phyloP scores from a whole-genome alignment of 2,113 vertebrate genomes.

The Diglossa brunneiventris region DNA sequence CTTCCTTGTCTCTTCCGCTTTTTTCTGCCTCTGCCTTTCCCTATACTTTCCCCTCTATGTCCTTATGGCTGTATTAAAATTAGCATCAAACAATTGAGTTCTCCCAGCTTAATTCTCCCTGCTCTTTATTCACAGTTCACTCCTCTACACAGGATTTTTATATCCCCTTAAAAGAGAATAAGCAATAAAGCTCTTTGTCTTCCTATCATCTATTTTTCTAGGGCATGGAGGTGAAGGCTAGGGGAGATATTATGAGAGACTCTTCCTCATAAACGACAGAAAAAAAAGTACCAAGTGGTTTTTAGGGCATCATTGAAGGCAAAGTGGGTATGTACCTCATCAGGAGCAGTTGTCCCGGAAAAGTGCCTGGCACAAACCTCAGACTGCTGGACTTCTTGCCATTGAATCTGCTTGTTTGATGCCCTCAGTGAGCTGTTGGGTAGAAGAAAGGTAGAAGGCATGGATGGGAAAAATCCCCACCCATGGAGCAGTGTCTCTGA shows the following conservation, averaged over 20 bases:
- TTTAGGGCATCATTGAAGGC: neutral
- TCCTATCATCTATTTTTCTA: neutral
- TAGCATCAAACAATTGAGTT: neutral
- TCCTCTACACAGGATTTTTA: neutral
- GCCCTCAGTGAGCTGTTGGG: neutral
- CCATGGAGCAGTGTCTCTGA: neutral
- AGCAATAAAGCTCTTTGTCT: neutral
- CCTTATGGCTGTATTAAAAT: neutral
- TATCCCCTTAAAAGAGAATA: neutral
- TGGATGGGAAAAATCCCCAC: neutral
- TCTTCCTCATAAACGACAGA: neutral
- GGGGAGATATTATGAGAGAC: neutral
- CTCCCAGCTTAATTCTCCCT: neutral
- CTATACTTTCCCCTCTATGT: neutral
- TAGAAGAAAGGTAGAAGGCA: neutral
- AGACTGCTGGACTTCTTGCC: neutral
- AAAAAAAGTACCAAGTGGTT: neutral
- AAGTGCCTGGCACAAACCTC: neutral
- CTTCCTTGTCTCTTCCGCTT: neutral
- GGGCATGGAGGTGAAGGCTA: neutral
- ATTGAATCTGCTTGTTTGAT: neutral
- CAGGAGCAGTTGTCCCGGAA: neutral
- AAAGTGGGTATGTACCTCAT: neutral
- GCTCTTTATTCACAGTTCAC: neutral
- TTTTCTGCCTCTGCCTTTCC: neutral